Conservation (phyloP, 1,140 invertebrate genomes). For the Reticulitermes speratus region DNA sequence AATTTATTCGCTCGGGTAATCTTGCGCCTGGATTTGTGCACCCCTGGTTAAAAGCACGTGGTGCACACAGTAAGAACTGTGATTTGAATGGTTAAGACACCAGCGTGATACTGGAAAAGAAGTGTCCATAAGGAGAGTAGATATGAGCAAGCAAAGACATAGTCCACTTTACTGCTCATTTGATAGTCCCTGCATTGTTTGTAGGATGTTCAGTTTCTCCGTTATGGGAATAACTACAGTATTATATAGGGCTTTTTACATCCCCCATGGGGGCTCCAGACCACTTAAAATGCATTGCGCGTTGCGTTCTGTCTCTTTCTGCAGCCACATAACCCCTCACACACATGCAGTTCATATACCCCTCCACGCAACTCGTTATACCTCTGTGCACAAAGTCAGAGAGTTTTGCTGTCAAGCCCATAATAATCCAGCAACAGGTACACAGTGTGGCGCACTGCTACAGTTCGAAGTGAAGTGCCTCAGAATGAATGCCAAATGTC, state of each 20-base stretch:
- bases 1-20: no score
- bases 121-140: not conserved
- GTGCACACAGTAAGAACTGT: no score
- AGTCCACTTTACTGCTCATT: not conserved
- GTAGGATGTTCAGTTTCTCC: not conserved
- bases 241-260: slow-evolving; percentile 25
- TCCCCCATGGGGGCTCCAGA: slow-evolving; percentile 10
- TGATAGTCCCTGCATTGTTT: not conserved
- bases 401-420: not conserved
- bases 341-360: not conserved
- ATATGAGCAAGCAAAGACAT: not conserved
- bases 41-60: no score
- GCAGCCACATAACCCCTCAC: not conserved
- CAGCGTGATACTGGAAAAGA: not conserved
- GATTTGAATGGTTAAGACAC: no score
- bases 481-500: no score
- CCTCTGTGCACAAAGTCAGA: not conserved
- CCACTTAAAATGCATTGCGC: slow-evolving; percentile 30
- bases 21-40: no score
- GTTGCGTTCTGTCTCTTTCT: not conserved
- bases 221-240: not conserved
- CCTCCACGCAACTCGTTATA: not conserved
- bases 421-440: not conserved
- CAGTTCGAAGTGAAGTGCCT: no score
- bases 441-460: not conserved